Evolutionary conservation across 1,140 invertebrate species (phyloP), one percentile per base, ranked within the genome.

Genomic region (Drosophila hydei): DNA sequence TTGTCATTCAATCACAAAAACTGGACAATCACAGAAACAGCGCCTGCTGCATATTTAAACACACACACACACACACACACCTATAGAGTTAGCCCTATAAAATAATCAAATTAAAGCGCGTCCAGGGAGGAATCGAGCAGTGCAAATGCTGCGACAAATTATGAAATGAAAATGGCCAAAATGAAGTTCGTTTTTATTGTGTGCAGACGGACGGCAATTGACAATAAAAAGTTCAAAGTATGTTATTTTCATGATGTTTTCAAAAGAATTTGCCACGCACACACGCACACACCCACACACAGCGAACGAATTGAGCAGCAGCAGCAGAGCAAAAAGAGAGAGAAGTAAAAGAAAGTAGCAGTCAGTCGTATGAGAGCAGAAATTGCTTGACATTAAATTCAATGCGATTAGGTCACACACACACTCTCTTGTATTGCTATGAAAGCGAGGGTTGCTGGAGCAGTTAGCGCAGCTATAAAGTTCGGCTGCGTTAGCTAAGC

Each of bases 181-280:
- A 87, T 87, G 75, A 85, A 81, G 74, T 69, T 60, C 54, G 50
- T 62, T 81, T 87, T 87, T 75, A 87, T 78, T 71, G 52, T 85
- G 60, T 87, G 75, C 63, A 50, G 68, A 59, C 58, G 59, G 63
- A 73, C 42, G 60, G 47, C 61, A 87, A 77, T 75, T 81, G 81
- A 81, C 83, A 81, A 87, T 87, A 78, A 81, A 85, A 85, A 81
- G 81, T 85, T 87, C 74, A 80, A 87, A 85, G 77, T 87, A 85
- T 61, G 63, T 69, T 56, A 68, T 77, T 79, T 75, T 77, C 69
- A 85, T 85, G 81, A 84, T 72, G 67, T 83, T 55, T 69, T 84
- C 58, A 65, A 59, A 61, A 67, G 79, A 85, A 80, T 76, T 85
- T 65, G 55, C 23, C 54, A 67, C 63, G 54, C 55, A 38, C 48